These are phyloP conservation scores for Columba janthina DNA, from an alignment of 2,113 vertebrate genomes.

Conservation along the genomic window DNA sequence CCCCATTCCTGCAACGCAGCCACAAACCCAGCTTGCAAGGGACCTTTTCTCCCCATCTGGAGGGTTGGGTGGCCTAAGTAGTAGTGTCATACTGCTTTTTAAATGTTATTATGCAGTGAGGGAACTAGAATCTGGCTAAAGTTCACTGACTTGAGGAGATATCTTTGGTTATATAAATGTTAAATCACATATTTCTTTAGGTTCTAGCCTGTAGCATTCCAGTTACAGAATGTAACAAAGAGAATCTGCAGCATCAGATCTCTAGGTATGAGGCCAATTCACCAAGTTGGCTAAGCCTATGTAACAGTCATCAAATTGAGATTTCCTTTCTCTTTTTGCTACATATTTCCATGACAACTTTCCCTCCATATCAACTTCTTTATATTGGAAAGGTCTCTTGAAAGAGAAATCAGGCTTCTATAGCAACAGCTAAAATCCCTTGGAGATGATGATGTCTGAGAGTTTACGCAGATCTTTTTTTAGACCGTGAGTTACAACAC, in stretches of 20 bases:
- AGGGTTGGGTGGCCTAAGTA: neutral
- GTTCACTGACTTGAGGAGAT: neutral
- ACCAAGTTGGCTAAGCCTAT: neutral
- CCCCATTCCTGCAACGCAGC: neutral
- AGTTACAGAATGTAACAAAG: neutral
- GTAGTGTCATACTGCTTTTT: neutral
- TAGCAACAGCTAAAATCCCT: constrained; percentile 57
- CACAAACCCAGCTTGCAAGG: neutral
- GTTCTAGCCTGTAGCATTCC: neutral
- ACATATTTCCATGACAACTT: constrained; percentile 67
- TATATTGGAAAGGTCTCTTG: constrained; percentile 35
- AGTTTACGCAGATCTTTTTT: constrained; percentile 17
- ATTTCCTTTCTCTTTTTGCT: constrained; percentile 30
- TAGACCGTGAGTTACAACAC: neutral
- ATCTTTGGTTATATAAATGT: neutral
- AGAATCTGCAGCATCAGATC: neutral
- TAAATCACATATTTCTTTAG: neutral
- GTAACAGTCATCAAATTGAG: neutral
- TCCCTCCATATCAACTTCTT: constrained; percentile 15
- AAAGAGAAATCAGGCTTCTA: constrained; percentile 50
- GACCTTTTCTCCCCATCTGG: neutral
- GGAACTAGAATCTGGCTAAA: neutral
- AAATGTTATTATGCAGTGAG: neutral
- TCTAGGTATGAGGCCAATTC: neutral
- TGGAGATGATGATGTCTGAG: constrained; percentile 38